These are phyloP conservation scores for Microcebus ravelobensis DNA, from an alignment of 2,113 vertebrate species.

Conservation along the genomic window DNA sequence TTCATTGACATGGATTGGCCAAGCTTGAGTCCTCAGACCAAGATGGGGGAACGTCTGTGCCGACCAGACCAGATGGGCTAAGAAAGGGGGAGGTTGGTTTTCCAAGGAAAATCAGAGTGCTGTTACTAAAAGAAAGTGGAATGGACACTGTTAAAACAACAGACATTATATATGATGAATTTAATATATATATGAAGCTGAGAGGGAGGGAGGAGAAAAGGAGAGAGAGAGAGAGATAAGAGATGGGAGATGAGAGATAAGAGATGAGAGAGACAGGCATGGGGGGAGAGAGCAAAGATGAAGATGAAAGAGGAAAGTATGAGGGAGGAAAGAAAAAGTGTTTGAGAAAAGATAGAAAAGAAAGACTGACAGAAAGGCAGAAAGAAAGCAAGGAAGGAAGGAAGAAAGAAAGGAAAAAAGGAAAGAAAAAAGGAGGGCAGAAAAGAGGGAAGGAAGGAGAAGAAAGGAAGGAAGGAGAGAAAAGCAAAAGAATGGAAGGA, in stretches of 20 bases:
- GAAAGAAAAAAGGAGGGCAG: no score
- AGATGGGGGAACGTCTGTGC: neutral
- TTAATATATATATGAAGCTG: no score
- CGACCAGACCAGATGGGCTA: neutral
- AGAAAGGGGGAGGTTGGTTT: neutral
- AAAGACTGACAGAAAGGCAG: neutral
- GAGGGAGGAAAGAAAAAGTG: neutral
- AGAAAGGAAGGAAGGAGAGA: fast-evolving
- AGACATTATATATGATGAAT: neutral
- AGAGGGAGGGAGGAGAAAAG: no score
- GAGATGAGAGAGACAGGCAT: neutral
- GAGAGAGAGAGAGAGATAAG: neutral
- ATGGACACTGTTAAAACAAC: neutral
- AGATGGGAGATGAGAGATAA: neutral
- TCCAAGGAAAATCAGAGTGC: neutral
- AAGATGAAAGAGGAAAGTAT: neutral
- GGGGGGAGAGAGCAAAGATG: neutral
- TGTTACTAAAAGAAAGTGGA: neutral
- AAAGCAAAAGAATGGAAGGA: no score
- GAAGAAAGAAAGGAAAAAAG: neutral
- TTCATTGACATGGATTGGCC: neutral
- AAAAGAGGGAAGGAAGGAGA: no score
- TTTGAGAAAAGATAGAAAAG: neutral
- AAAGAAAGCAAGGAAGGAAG: no score
- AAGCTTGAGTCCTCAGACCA: no score